Percentiles rank a stretch among this genome's conserved stretches.
phyloP scores from a whole-genome alignment of 2,797 vertebrate species.

The Lagorchestes hirsutus region DNA sequence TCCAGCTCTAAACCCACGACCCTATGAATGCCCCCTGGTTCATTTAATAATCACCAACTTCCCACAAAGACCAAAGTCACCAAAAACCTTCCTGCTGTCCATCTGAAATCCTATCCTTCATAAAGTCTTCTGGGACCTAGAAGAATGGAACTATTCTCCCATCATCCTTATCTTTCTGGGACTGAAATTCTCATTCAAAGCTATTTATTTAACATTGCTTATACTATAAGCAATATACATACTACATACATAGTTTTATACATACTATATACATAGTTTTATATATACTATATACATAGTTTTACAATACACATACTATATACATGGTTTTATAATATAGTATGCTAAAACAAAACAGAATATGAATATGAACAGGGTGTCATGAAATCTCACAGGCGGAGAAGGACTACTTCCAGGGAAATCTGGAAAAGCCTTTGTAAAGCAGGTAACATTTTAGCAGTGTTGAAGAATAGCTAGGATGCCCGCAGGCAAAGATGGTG shows the following conservation, averaged over 20 bases:
- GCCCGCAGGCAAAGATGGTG: neutral
- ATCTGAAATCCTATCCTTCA: neutral
- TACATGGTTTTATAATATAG: neutral
- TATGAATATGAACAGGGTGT: neutral
- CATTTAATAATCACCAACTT: constrained; percentile 19
- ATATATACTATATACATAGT: neutral
- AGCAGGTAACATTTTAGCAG: neutral
- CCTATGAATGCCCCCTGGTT: neutral
- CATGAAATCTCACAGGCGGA: neutral
- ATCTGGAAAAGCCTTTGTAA: neutral
- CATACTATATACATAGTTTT: neutral
- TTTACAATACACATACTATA: neutral
- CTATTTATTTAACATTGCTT: neutral
- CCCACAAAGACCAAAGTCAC: neutral
- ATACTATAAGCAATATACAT: neutral
- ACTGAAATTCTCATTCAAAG: neutral
- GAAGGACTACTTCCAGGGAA: neutral
- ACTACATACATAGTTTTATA: too few species aligned
- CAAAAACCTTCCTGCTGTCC: neutral
- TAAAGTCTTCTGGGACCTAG: neutral
- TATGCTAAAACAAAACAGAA: neutral
- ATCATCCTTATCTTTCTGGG: neutral
- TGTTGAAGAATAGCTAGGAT: neutral
- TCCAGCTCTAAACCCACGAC: too few species aligned
- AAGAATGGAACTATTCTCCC: neutral